These are phyloP conservation scores for Pyxicephalus adspersus DNA, from an alignment of 2,113 vertebrate genomes.

Conservation along the genomic window DNA sequence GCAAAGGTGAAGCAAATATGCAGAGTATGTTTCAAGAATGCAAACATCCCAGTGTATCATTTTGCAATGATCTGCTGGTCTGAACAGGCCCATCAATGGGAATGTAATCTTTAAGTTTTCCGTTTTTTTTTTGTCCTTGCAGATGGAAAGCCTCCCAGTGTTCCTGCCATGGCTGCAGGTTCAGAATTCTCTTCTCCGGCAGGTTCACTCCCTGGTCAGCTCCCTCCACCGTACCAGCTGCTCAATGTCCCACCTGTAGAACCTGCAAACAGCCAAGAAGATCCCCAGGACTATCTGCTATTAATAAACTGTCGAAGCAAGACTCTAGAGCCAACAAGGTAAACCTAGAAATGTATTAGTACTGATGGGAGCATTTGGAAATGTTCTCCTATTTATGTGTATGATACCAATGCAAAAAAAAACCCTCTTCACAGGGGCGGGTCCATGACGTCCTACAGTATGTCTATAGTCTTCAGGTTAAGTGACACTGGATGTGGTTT, in stretches of 20 bases:
- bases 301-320: constrained; percentile 98
- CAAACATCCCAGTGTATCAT: background rate
- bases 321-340: constrained; percentile 94
- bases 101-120: background rate
- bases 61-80: background rate
- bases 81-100: background rate
- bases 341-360: constrained; percentile 46
- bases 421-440: too few relatives aligned
- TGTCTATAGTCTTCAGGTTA: too few relatives aligned
- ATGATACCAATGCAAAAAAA: background rate
- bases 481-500: too few relatives aligned
- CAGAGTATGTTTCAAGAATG: too few relatives aligned
- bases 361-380: too few relatives aligned
- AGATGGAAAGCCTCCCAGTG: constrained; percentile 84
- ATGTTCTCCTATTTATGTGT: too few relatives aligned
- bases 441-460: too few relatives aligned
- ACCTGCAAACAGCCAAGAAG: constrained; percentile 86
- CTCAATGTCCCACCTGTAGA: constrained; percentile 87
- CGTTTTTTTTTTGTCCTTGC: constrained; percentile 35
- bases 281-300: constrained; percentile 96
- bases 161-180: constrained; percentile 75
- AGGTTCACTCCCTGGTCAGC: constrained; percentile 68
- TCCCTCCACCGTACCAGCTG: constrained; percentile 91
- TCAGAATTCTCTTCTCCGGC: constrained; percentile 68
- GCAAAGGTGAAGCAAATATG: too few relatives aligned